A percentile compares a stretch with the other conserved stretches of the same genome.
These are phyloP conservation scores for Brachionus asplanchnoidis DNA, from an alignment of 1,140 invertebrate species.

Conservation along the genomic window DNA sequence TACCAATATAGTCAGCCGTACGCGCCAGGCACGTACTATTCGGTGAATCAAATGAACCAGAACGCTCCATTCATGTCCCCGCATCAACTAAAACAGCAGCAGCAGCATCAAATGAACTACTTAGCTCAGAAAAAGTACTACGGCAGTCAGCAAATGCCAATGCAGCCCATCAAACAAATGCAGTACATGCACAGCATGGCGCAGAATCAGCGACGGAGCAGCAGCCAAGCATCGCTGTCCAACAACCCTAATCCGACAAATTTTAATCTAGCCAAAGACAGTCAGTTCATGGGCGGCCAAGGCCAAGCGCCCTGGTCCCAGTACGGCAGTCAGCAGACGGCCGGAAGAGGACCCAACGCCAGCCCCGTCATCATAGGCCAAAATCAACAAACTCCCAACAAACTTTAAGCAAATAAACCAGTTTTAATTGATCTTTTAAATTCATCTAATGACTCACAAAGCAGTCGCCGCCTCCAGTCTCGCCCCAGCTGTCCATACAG, in stretches of 20 bases:
- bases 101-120: constrained; percentile 8
- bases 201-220: neutral
- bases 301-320: neutral
- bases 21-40: neutral
- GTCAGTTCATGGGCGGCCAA: neutral
- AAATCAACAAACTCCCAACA: constrained; percentile 1
- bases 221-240: neutral
- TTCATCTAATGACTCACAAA: too few species aligned
- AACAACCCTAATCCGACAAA: neutral
- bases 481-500: neutral
- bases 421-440: too few species aligned
- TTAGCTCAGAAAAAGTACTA: neutral
- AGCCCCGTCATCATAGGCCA: neutral
- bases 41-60: neutral
- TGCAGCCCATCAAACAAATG: neutral
- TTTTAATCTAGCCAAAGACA: neutral
- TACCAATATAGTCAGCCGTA: neutral
- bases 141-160: neutral
- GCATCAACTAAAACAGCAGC: neutral
- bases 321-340: neutral
- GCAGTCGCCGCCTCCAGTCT: neutral
- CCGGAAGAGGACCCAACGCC: neutral
- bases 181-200: constrained; percentile 1
- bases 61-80: neutral
- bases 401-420: constrained; percentile 13